Percentiles rank a stretch among this genome's conserved stretches.
These are phyloP conservation scores for Arvicanthis niloticus DNA, from an alignment of 2,113 vertebrate genomes.

Conservation along the genomic window DNA sequence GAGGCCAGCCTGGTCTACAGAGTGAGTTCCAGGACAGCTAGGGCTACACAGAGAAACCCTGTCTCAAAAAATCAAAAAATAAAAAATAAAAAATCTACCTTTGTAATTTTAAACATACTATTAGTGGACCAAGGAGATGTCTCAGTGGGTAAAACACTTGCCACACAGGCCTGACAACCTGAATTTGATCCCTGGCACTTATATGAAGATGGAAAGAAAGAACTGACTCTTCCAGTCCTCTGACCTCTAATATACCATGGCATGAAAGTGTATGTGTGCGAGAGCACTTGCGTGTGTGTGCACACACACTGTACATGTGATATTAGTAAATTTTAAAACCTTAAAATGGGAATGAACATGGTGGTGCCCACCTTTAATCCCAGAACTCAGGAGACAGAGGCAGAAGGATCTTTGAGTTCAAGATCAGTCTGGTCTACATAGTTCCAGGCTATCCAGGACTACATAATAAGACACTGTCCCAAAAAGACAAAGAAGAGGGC, in stretches of 20 bases:
- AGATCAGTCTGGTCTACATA: neutral
- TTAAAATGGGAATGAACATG: neutral
- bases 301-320: neutral
- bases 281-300: neutral
- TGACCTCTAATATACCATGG: neutral
- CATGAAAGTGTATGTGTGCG: neutral
- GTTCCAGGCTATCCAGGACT: neutral
- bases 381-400: neutral
- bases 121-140: neutral
- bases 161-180: neutral
- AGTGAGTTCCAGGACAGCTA: too few species aligned
- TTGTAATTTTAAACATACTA: too few species aligned
- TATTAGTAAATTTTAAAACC: neutral
- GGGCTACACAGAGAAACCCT: too few species aligned
- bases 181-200: neutral
- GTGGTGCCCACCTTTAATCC: neutral
- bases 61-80: too few species aligned
- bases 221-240: neutral
- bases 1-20: too few species aligned
- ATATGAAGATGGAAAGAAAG: neutral
- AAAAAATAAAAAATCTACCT: too few species aligned
- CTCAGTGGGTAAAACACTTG: neutral
- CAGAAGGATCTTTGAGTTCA: neutral
- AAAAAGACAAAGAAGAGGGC: neutral
- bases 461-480: neutral